Evolutionary conservation across 2,888 invertebrate genomes (phyloP), one percentile per base, ranked within the genome.

Genomic region (Piscicola geometra): DNA sequence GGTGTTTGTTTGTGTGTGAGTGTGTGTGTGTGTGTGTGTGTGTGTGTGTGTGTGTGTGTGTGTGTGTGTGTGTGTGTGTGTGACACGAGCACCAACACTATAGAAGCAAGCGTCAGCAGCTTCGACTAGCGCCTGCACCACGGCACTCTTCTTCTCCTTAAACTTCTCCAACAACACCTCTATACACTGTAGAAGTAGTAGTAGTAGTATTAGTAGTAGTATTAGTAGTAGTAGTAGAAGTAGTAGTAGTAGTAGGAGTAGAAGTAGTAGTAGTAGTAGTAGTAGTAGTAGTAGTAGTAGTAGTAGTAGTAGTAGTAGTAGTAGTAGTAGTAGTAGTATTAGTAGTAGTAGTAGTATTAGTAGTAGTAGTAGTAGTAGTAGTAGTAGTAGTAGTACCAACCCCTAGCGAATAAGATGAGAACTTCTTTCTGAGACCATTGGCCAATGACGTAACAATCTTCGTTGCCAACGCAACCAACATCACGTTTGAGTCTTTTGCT

Each of bases 141-240:
- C 96, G 82, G 90, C 91, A 1, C 90, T 88, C 83, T 99, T 99
- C 88, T 96, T 98, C 86, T 99, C 98, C 82, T 95, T 95, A 83
- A 98, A 98, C 86, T 98, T 99, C 82, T 98, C 97, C 50, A 99
- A 86, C 71, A 96, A 88, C 0, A 91, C 84, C 87, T 86, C 84
- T 69, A 86, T 81, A 75, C 85, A 81, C 85, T 86, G 41, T 41
- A 41, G 41, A 9, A 41, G 41, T 41, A 15, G 41, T 41, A 41
- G 41, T 41, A 41, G 41, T 41, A 15, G 41, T 41, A 41, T 5
- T 41, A 41, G 41, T 41, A 15, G 41, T 41, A 41, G 41, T 41
- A 41, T 5, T 41, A 41, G 41, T 41, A 41, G 41, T 41, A 41
- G 5, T 41, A 41, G 41, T 30, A 69, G 5, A 15, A 69, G 69